These are phyloP conservation scores for Drosophila lini DNA, from an alignment of 1,140 invertebrate species.

Conservation along the genomic window DNA sequence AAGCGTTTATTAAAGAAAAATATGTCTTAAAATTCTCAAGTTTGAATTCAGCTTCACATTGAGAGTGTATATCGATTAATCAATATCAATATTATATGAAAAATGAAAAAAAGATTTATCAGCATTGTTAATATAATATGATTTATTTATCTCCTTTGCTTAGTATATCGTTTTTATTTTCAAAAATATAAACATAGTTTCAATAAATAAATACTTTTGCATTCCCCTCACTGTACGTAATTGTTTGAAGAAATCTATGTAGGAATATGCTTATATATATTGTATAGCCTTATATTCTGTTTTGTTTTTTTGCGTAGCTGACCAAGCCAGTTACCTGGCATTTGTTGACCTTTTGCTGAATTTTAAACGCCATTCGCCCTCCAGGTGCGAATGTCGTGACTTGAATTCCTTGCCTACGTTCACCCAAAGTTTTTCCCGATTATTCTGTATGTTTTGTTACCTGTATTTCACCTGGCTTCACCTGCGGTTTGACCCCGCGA, in stretches of 20 bases:
- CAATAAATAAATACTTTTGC: not conserved
- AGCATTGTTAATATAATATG: too few species aligned
- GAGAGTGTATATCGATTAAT: too few species aligned
- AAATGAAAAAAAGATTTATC: too few species aligned
- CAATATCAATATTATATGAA: too few species aligned
- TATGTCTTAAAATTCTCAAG: not conserved
- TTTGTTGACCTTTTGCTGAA: constrained; percentile 55
- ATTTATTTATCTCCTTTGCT: not conserved
- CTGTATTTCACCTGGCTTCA: constrained; percentile 7
- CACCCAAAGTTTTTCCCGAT: constrained; percentile 23
- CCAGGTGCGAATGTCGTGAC: constrained; percentile 67
- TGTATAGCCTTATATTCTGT: not conserved
- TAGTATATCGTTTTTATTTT: not conserved
- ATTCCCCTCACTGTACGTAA: constrained; percentile 2
- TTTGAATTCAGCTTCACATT: not conserved
- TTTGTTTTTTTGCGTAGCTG: constrained; percentile 15
- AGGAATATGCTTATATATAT: constrained; percentile 13
- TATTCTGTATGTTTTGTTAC: constrained; percentile 9
- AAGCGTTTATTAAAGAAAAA: too few species aligned
- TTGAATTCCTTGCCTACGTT: constrained; percentile 52
- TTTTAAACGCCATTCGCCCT: constrained; percentile 63
- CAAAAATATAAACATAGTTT: not conserved
- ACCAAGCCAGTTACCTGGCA: constrained; percentile 35
- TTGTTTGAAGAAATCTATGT: constrained; percentile 19
- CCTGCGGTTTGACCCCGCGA: constrained; percentile 18